Evolutionary conservation across 2,888 invertebrate species (phyloP).

Genomic region (Plusia festucae): DNA sequence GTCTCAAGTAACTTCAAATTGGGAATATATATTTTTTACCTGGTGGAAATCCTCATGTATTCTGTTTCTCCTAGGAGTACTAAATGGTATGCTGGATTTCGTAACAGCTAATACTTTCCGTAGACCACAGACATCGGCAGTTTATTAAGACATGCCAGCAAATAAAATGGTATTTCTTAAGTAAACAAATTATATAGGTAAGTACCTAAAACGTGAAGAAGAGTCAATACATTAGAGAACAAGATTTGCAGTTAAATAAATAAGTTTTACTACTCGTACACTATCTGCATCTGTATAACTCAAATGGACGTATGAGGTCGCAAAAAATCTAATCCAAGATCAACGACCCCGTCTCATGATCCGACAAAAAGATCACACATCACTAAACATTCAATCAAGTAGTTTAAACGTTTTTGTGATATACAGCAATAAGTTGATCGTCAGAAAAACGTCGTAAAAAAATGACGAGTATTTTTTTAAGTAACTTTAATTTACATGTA

Average conservation of each 20-base stretch:
- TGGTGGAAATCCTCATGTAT: no score
- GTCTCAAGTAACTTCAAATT: no score
- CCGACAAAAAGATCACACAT: constrained; percentile 22
- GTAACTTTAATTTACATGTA: background rate
- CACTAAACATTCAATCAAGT: constrained; percentile 14
- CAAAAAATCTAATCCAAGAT: constrained; percentile 40
- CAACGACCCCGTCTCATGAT: constrained; percentile 32
- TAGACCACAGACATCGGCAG: no score
- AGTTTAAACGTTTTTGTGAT: background rate
- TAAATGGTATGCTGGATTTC: no score
- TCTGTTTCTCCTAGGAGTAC: no score
- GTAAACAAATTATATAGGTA: no score
- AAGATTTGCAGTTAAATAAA: background rate
- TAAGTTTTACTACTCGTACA: constrained; percentile 9
- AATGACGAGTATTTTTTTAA: background rate
- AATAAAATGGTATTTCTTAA: no score
- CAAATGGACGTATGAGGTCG: constrained; percentile 11
- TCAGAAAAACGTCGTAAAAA: background rate
- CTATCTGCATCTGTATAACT: constrained; percentile 16
- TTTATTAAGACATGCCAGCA: no score
- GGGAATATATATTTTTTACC: no score
- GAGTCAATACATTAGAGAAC: constrained; percentile 20
- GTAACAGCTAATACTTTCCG: no score
- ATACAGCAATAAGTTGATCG: background rate
- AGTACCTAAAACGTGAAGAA: background rate